Evolutionary conservation across 2,888 invertebrate species (phyloP), one percentile per base, ranked within the genome.

Genomic region (Steinernema carpocapsae): DNA sequence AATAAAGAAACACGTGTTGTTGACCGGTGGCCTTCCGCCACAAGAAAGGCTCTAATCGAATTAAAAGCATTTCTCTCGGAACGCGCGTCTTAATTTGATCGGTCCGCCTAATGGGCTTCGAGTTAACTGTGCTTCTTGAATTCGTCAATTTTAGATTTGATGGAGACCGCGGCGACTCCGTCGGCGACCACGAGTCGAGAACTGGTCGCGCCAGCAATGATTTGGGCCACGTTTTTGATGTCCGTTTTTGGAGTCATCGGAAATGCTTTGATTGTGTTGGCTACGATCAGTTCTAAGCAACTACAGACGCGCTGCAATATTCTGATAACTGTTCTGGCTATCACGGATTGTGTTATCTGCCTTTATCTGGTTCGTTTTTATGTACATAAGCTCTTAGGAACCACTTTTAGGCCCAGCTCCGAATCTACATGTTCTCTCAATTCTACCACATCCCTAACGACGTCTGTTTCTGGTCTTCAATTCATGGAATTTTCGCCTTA

Each of bases 121-220:
- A 37, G 37, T 37, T 37, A 37, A 37, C 10, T 10, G 37, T 10
- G 37, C 37, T 37, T 37, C 37, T 37, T 37, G 10, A 37, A 37
- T 6, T 10, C 4, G 3, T 37, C 10, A 37, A 6, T 37, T 37
- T 37, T 10, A 37, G 37, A 10, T 37, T 37, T 37, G 37, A 37
- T 37, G 37, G 37, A 37, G 10, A 37, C 37, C 37, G 10, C 37
- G 37, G 37, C 37, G 37, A 37, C 37, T 37, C 37, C 37, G 37
- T 10, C 37, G 10, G 37, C 37, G 37, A 37, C 37, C 10, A 7
- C 48, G 14, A 48, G 19, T 3, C 17, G 3, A 14, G 73, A 76
- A 70, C 73, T 79, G n/a, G 80, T 80, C n/a, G 78, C 80, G 17
- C 32, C 64, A 22, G 76, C 78, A 43, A 79, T 81, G 79, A 78